Evolutionary conservation across 2,888 invertebrate species (phyloP).

Genomic region (Alsophila aescularia): DNA sequence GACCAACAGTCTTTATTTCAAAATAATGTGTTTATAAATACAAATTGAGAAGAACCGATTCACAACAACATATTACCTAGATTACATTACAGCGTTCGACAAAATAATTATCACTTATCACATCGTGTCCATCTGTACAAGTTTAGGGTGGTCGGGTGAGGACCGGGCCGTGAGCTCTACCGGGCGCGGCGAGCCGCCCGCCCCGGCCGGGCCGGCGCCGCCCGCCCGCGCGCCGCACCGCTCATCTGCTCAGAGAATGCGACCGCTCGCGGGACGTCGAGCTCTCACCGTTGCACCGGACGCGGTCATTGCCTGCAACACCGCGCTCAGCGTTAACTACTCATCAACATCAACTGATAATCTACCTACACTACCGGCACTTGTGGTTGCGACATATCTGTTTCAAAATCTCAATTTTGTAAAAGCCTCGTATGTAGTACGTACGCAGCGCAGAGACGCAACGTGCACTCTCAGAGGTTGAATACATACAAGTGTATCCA

Average conservation of each 20-base stretch:
- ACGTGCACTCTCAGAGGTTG: no score
- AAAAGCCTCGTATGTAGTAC: no score
- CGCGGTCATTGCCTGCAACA: slow-evolving; percentile 74
- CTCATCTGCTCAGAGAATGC: slow-evolving; percentile 90
- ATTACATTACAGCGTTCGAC: slow-evolving; percentile 77
- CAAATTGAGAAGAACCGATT: slow-evolving; percentile 84
- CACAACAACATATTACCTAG: slow-evolving; percentile 81
- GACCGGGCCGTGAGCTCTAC: slow-evolving; percentile 32
- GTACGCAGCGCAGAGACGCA: no score
- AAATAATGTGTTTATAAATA: slow-evolving; percentile 81
- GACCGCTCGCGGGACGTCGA: slow-evolving; percentile 74
- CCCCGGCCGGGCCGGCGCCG: slow-evolving; percentile 23
- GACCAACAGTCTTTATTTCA: slow-evolving; percentile 82
- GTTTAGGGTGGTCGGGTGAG: slow-evolving; percentile 28
- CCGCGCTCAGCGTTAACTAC: background rate
- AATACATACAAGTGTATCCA: no score
- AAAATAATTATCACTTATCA: slow-evolving; percentile 81
- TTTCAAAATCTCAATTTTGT: no score
- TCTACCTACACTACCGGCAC: no score
- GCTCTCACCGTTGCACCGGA: slow-evolving; percentile 68
- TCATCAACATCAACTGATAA: background rate
- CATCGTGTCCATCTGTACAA: slow-evolving; percentile 74
- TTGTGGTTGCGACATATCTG: no score
- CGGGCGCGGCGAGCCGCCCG: slow-evolving; percentile 29
- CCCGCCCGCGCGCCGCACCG: slow-evolving; percentile 44